Conservation (phyloP, 2,113 vertebrate genomes). For the Cebidichthys violaceus region DNA sequence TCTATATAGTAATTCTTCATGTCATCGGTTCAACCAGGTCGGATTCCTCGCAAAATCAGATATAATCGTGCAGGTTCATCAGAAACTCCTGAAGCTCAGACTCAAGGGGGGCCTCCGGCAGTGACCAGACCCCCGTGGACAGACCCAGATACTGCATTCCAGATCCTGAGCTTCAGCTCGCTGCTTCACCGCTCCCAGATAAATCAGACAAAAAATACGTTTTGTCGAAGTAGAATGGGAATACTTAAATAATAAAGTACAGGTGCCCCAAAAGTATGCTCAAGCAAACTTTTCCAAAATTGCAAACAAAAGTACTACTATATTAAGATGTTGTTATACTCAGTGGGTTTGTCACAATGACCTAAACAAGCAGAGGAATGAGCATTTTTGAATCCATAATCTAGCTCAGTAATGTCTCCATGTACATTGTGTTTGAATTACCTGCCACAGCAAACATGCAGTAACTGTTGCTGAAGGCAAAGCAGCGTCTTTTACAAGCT, state of each 20-base stretch:
- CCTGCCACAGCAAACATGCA: slow-evolving; percentile 66
- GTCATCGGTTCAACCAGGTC: too few relatives aligned
- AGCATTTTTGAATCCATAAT: slow-evolving; percentile 40
- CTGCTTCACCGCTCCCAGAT: not conserved
- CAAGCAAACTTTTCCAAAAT: not conserved
- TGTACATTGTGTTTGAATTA: slow-evolving; percentile 68
- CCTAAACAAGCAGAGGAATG: slow-evolving; percentile 36
- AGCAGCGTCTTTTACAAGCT: slow-evolving; percentile 66
- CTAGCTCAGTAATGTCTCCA: slow-evolving; percentile 43
- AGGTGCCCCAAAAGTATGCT: not conserved
- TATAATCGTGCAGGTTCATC: too few relatives aligned
- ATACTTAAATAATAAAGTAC: not conserved
- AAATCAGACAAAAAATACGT: not conserved
- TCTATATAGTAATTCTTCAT: too few relatives aligned
- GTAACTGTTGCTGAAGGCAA: slow-evolving; percentile 70
- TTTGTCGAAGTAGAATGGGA: not conserved
- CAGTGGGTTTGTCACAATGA: slow-evolving; percentile 52
- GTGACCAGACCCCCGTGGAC: not conserved
- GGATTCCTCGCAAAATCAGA: too few relatives aligned
- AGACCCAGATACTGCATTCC: not conserved
- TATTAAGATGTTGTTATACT: slow-evolving; percentile 23
- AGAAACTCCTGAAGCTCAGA: not conserved
- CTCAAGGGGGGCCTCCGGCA: not conserved
- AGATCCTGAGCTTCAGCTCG: not conserved
- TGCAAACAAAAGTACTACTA: not conserved